Percentiles rank a stretch among this genome's conserved stretches.
Evolutionary conservation across 2,797 vertebrate species (phyloP).

Genomic region (Scolopax bukidnonensis): DNA sequence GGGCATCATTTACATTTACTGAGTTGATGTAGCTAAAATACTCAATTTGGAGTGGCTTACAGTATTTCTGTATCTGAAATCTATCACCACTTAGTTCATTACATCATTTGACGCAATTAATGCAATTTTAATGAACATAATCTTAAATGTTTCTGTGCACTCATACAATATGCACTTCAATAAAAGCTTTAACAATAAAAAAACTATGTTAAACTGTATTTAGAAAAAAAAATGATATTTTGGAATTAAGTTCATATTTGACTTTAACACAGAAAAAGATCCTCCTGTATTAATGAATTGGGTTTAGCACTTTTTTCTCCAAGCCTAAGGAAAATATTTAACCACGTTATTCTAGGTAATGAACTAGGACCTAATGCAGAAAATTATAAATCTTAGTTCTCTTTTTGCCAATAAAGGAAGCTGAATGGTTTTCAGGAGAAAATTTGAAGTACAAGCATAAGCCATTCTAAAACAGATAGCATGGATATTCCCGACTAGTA

Average conservation of each 20-base stretch:
- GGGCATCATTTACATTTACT: neutral
- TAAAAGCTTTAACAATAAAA: neutral
- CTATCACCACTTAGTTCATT: neutral
- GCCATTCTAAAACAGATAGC: neutral
- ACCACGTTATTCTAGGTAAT: neutral
- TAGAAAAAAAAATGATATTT: neutral
- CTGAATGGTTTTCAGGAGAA: neutral
- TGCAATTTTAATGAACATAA: neutral
- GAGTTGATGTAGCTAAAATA: neutral
- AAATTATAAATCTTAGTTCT: neutral
- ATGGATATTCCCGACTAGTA: neutral
- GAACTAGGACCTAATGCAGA: neutral
- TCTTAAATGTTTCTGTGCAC: neutral
- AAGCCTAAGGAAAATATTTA: neutral
- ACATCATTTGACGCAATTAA: neutral
- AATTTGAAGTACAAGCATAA: neutral
- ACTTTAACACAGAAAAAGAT: neutral
- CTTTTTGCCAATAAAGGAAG: neutral
- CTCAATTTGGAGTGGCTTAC: neutral
- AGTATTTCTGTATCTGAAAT: neutral
- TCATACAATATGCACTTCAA: neutral
- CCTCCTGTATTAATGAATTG: neutral
- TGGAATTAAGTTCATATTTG: neutral
- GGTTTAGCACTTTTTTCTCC: neutral
- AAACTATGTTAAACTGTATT: neutral